Evolutionary conservation across 2,888 invertebrate genomes (phyloP), one percentile per base, ranked within the genome.

Genomic region (Leptarthrus brevirostris): DNA sequence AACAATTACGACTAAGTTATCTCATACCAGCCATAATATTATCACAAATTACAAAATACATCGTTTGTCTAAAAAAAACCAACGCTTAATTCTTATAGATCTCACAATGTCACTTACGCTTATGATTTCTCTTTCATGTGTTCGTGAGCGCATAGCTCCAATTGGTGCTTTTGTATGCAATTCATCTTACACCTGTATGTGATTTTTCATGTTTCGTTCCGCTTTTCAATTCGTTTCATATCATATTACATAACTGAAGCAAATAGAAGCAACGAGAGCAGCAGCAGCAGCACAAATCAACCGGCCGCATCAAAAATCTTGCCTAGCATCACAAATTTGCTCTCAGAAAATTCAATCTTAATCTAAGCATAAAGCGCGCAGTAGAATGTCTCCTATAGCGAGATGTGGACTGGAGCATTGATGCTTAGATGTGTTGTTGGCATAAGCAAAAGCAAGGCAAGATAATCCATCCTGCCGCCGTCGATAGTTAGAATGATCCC

Each of bases 171-270:
- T 5, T 30, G 30, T 30, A 30, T 56, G 56, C 16, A 16, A 61
- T 61, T 61, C 22, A 12, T 14, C n/a, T n/a, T n/a, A 58, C 16
- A 36, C 16, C 61, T 30, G 40, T 36, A 22, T 61, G 20, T 40
- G 61, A 18, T 18, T 61, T 20, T 61, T 61, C 18, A 40, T 34
- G 61, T 30, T 56, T 56, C 56, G 30, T 56, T 56, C 30, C 56
- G 26, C 30, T 61, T 61, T 22, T 61, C 40, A 40, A 40, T 61
- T 36, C 61, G 40, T 61, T 61, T 61, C 61, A 36, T 61, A 61
- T 61, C 61, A 61, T 40, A 36, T 61, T 61, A 61, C 61, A 61
- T 61, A 61, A 61, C 61, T 61, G 40, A 40, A 34, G 20, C 61
- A 61, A 61, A 61, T 61, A 61, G 40, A 61, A 34, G 26, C 56